These are phyloP conservation scores for Pemphigus obesinymphae DNA, from an alignment of 1,140 invertebrate species.

Conservation along the genomic window DNA sequence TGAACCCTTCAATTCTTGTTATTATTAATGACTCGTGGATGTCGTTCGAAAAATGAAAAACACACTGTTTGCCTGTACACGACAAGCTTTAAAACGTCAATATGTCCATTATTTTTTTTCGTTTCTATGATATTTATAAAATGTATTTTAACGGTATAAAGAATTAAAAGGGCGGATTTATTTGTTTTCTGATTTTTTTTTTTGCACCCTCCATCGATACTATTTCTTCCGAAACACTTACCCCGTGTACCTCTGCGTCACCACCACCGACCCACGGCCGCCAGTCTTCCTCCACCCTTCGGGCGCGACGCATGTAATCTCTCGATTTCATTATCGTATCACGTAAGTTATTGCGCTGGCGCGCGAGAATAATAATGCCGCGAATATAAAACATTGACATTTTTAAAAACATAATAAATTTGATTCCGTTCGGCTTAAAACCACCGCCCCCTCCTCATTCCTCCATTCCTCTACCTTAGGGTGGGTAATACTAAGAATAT, in stretches of 20 bases:
- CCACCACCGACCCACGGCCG: neutral
- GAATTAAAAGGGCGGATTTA: slow-evolving; percentile 30
- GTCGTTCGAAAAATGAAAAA: neutral
- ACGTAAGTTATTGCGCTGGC: slow-evolving; percentile 37
- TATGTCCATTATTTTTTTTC: slow-evolving; percentile 26
- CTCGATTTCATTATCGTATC: slow-evolving; percentile 42
- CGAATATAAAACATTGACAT: slow-evolving; percentile 42
- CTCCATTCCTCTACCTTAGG: neutral
- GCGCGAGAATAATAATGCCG: slow-evolving; percentile 31
- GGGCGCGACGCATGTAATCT: slow-evolving; percentile 31
- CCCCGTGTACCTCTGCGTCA: neutral
- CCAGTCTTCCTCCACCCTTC: neutral
- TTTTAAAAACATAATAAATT: slow-evolving; percentile 42
- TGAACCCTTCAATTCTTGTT: too few relatives aligned
- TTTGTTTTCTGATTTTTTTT: slow-evolving; percentile 33
- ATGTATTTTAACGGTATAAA: neutral
- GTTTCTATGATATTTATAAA: slow-evolving; percentile 20
- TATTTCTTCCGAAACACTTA: slow-evolving; percentile 30
- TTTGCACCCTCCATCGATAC: slow-evolving; percentile 3
- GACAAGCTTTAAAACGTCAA: slow-evolving; percentile 15
- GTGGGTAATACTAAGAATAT: neutral
- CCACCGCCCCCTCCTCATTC: neutral
- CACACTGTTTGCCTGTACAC: neutral
- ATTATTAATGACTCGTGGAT: neutral
- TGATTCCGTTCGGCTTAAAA: slow-evolving; percentile 37